Conservation (phyloP, 2,797 vertebrate genomes). For the Paratrypauchen microcephalus region DNA sequence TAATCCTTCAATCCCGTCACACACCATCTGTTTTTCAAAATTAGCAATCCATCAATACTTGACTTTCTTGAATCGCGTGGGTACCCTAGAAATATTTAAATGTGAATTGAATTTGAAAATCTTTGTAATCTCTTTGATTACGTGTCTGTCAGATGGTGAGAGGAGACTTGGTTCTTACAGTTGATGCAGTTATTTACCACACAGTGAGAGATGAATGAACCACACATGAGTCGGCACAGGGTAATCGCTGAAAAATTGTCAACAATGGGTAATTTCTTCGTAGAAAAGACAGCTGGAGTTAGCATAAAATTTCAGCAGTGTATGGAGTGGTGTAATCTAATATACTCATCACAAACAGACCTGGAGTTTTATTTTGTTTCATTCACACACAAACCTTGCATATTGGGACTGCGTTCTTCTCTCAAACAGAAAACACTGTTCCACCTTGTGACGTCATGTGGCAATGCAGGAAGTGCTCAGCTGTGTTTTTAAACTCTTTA, state of each 20-base stretch:
- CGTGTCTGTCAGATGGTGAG: slow-evolving; percentile 26
- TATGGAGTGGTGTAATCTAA: neutral
- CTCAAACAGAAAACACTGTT: too few species aligned
- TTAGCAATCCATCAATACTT: neutral
- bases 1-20: slow-evolving; percentile 19
- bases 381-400: too few species aligned
- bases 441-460: too few species aligned
- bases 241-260: neutral
- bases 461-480: too few species aligned
- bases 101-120: slow-evolving; percentile 22
- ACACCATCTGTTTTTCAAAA: neutral
- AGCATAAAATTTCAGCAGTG: neutral
- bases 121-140: slow-evolving; percentile 4
- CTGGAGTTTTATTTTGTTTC: too few species aligned
- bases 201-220: slow-evolving; percentile 20
- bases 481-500: too few species aligned
- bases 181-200: slow-evolving; percentile 13
- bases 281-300: neutral
- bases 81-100: neutral
- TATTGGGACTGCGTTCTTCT: too few species aligned
- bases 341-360: neutral
- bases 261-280: slow-evolving; percentile 3
- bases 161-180: slow-evolving; percentile 13
- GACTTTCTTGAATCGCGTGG: neutral
- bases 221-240: neutral